Conservation (phyloP, 1,140 invertebrate genomes). For the Oryctes rhinoceros region DNA sequence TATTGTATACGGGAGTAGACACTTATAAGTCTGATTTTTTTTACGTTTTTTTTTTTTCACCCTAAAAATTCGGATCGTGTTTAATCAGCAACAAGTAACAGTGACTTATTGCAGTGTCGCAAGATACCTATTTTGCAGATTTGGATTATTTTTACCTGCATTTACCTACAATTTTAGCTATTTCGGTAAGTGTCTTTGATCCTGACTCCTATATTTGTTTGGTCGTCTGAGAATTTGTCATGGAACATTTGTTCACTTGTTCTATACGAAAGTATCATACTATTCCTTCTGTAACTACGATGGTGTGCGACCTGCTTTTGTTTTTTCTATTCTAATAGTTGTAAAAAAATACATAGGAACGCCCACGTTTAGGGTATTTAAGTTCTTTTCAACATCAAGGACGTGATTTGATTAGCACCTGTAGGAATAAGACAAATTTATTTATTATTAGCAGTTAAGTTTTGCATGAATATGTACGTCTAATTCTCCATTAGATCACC, state of each 20-base stretch:
- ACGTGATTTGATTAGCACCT: conserved; percentile 28
- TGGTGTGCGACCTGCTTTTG: not conserved
- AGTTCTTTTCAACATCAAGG: conserved; percentile 28
- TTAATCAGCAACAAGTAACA: conserved; percentile 24
- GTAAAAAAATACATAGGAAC: conserved; percentile 14
- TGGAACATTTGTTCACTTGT: not conserved
- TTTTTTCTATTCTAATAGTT: not conserved
- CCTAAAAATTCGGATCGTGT: conserved; percentile 16
- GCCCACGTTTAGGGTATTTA: conserved; percentile 28
- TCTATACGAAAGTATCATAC: not conserved
- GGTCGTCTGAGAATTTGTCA: conserved; percentile 20
- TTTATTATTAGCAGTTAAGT: not conserved
- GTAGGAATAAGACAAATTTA: conserved; percentile 27
- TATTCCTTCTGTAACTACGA: not conserved
- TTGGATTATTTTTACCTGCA: conserved; percentile 8
- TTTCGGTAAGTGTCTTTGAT: conserved; percentile 23
- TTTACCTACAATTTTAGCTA: conserved; percentile 6
- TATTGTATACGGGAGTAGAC: not conserved
- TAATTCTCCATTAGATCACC: not conserved
- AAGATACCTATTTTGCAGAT: not conserved
- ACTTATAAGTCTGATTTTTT: conserved; percentile 2
- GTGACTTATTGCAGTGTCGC: conserved; percentile 17
- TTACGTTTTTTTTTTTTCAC: not conserved
- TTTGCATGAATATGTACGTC: not conserved
- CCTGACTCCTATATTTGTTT: not conserved